phyloP scores from a whole-genome alignment of 30 jellyfish, hydroid and myxozoan genomes.

The Haliclystus octoradiatus region DNA sequence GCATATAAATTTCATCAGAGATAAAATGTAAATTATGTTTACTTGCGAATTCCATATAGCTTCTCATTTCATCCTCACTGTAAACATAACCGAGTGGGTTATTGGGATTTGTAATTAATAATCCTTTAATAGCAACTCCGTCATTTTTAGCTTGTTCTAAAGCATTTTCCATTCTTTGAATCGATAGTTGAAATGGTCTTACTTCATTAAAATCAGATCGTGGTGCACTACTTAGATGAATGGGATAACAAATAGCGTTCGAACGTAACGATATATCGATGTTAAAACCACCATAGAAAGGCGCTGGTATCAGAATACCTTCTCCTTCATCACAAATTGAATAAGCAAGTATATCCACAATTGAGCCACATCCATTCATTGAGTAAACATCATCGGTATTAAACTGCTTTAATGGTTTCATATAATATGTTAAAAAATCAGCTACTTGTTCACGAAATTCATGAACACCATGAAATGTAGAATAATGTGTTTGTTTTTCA shows the following conservation, averaged over 20 bases:
- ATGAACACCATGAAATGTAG: conserved; percentile 37
- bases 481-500: conserved; percentile 16
- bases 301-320: conserved; percentile 68
- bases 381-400: conserved; percentile 27
- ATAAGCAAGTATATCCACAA: conserved; percentile 38
- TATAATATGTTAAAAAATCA: conserved; percentile 18
- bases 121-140: conserved; percentile 28
- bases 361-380: conserved; percentile 66
- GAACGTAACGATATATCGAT: conserved; percentile 23
- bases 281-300: conserved; percentile 59
- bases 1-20: conserved; percentile 52
- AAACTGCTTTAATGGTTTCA: conserved; percentile 33
- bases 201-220: too few species aligned
- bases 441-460: conserved; percentile 40
- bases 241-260: conserved; percentile 17
- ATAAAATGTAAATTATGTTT: conserved; percentile 30
- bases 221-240: conserved; percentile 15
- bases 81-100: conserved; percentile 57
- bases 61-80: conserved; percentile 23
- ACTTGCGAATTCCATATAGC: conserved; percentile 29
- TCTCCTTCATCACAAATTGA: conserved; percentile 55
- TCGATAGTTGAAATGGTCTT: conserved; percentile 53
- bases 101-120: conserved; percentile 45
- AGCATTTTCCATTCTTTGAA: conserved; percentile 34
- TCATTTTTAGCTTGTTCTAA: neutral